These are phyloP conservation scores for Epizoanthus fatuus DNA, from an alignment of 92 coral and sea anemone species.

Conservation along the genomic window DNA sequence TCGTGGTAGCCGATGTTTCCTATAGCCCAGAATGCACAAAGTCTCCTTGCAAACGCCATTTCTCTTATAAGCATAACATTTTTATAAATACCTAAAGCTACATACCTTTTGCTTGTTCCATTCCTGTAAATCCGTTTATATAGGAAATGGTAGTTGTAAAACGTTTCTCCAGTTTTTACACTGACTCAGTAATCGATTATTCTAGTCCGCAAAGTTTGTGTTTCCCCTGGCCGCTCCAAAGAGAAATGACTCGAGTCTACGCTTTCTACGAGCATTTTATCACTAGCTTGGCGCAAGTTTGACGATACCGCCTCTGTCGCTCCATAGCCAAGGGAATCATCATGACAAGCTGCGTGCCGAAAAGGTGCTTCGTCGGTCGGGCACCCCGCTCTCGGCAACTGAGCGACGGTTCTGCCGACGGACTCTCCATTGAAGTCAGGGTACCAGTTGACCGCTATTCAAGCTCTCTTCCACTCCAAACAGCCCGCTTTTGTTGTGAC, in stretches of 20 bases:
- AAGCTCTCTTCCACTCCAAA: neutral
- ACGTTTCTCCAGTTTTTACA: neutral
- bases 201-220: neutral
- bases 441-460: neutral
- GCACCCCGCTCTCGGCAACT: neutral
- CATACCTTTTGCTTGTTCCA: slow-evolving; percentile 5
- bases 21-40: too few species aligned
- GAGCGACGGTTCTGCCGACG: neutral
- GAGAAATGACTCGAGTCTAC: neutral
- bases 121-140: neutral
- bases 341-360: neutral
- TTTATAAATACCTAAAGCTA: too few species aligned
- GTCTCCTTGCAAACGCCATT: too few species aligned
- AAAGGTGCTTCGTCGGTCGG: neutral
- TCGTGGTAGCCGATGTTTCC: too few species aligned
- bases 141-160: neutral
- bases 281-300: neutral
- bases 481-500: too few species aligned
- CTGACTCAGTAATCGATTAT: neutral
- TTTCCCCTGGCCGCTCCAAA: neutral
- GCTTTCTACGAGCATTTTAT: neutral
- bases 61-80: too few species aligned
- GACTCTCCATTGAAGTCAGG: neutral
- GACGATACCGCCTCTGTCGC: neutral
- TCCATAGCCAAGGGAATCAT: neutral